A percentile compares a stretch with the other conserved stretches of the same genome.
Evolutionary conservation across 2,797 vertebrate genomes (phyloP).

Genomic region (Euthynnus affinis): DNA sequence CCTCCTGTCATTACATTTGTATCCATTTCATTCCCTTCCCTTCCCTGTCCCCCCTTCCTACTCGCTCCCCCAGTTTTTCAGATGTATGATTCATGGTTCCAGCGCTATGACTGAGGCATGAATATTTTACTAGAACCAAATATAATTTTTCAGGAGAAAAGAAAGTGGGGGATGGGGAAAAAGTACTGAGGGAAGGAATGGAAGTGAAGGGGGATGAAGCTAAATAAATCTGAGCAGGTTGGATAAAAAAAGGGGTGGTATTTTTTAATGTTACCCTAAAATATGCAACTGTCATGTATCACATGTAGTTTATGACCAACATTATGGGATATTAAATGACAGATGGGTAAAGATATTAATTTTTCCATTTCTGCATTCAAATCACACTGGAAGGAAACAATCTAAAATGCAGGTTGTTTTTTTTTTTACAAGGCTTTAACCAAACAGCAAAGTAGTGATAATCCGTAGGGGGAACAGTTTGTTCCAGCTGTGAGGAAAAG

Average conservation of each 20-base stretch:
- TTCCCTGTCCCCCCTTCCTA: constrained; percentile 1
- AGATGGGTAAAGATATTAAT: not conserved
- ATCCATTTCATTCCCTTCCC: constrained; percentile 36
- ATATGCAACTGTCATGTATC: not conserved
- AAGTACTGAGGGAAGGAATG: not conserved
- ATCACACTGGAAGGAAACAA: not conserved
- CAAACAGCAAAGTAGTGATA: not conserved
- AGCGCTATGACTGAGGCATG: constrained; percentile 67
- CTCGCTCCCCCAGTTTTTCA: constrained; percentile 46
- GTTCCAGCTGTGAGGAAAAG: constrained; percentile 23
- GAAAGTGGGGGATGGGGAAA: constrained; percentile 21
- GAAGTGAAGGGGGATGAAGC: not conserved
- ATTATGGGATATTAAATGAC: not conserved
- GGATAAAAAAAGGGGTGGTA: not conserved
- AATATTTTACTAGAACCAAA: constrained; percentile 79
- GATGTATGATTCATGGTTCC: constrained; percentile 77
- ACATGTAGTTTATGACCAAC: not conserved
- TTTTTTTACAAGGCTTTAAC: not conserved
- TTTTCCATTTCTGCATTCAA: not conserved
- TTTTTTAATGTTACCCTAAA: constrained; percentile 1
- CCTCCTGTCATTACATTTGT: constrained; percentile 45
- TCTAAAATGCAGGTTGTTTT: not conserved
- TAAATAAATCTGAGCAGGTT: constrained; percentile 2
- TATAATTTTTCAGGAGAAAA: constrained; percentile 62
- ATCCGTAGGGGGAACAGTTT: constrained; percentile 2